Percentiles rank a stretch among this genome's conserved stretches.
Evolutionary conservation across 1,140 invertebrate species (phyloP).

Genomic region (Euwallacea similis): DNA sequence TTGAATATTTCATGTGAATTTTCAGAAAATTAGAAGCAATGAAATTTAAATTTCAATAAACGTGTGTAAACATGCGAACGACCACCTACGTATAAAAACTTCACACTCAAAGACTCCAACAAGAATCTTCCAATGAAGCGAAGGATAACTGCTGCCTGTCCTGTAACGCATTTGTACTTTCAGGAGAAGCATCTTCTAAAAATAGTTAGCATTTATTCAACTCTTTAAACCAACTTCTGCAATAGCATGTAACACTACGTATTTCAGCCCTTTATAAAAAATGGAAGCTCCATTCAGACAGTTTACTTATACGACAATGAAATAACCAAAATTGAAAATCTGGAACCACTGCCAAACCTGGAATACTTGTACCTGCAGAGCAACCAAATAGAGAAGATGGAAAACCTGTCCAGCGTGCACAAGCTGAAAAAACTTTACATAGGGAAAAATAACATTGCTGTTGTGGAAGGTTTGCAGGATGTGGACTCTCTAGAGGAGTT

Average conservation of each 20-base stretch:
- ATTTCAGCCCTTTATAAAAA: background rate
- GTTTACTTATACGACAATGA: conserved; percentile 68
- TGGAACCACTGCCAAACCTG: conserved; percentile 61
- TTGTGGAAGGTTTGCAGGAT: conserved; percentile 68
- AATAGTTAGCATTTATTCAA: conserved; percentile 53
- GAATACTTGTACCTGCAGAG: conserved; percentile 70
- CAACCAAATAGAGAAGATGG: conserved; percentile 66
- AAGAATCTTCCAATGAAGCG: background rate
- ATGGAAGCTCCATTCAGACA: conserved; percentile 53
- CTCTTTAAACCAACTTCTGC: conserved; percentile 1
- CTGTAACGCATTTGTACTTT: conserved; percentile 58
- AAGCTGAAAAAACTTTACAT: conserved; percentile 68
- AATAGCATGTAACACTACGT: background rate
- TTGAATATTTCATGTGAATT: too few relatives aligned
- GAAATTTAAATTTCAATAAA: too few relatives aligned
- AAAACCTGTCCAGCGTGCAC: conserved; percentile 61
- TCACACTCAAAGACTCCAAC: too few relatives aligned
- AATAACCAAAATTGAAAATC: conserved; percentile 63
- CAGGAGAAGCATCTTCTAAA: conserved; percentile 56
- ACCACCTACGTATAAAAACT: too few relatives aligned
- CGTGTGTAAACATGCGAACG: too few relatives aligned
- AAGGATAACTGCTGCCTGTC: background rate
- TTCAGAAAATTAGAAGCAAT: too few relatives aligned
- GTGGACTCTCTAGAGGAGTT: conserved; percentile 64
- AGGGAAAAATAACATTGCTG: conserved; percentile 66